Conservation (phyloP, 2,113 vertebrate genomes). For the Tretioscincus oriximinensis region DNA sequence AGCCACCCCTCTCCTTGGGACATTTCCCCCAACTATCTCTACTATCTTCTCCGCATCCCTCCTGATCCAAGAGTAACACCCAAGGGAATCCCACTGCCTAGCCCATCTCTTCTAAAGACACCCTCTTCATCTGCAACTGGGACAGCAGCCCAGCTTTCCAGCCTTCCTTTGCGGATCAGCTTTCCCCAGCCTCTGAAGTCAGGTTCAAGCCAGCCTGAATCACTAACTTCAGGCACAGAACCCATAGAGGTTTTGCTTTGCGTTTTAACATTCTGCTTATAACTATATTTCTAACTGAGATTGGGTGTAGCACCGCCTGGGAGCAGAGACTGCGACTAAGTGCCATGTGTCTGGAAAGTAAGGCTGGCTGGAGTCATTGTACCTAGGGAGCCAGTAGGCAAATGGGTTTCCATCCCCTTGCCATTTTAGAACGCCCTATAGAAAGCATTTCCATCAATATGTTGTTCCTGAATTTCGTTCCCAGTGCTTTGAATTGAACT, state of each 20-base stretch:
- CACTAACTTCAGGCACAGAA: neutral
- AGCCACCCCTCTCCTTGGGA: neutral
- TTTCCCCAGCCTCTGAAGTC: neutral
- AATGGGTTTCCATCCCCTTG: neutral
- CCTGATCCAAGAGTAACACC: neutral
- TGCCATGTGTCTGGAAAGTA: neutral
- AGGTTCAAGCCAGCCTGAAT: neutral
- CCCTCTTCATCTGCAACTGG: neutral
- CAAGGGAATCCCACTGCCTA: neutral
- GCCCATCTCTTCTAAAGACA: neutral
- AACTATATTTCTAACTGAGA: no score
- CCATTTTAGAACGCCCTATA: neutral
- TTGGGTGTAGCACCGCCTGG: neutral
- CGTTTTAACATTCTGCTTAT: neutral
- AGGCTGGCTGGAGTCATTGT: neutral
- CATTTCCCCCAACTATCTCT: neutral
- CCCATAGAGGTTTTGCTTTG: neutral
- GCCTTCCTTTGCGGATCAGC: neutral
- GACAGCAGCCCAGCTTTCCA: neutral
- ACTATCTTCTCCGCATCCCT: neutral
- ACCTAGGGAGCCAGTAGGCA: neutral
- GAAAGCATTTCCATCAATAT: neutral
- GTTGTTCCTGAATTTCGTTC: neutral
- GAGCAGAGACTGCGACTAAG: neutral
- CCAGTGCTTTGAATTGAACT: conserved; percentile 5